Evolutionary conservation across 2,113 vertebrate species (phyloP), one percentile per base, ranked within the genome.

Genomic region (Corvus moneduloides): DNA sequence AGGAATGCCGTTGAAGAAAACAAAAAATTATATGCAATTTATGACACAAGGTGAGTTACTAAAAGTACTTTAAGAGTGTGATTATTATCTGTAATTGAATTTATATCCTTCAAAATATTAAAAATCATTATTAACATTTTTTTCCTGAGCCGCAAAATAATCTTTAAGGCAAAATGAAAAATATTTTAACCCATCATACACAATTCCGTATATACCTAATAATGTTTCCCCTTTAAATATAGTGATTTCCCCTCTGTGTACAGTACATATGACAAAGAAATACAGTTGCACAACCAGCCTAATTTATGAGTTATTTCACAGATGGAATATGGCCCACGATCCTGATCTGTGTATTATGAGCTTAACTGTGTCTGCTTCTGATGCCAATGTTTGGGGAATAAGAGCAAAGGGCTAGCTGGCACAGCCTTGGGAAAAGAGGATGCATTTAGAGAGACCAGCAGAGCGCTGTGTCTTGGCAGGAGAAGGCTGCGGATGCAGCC

Each of bases 1-100:
- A 99, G 99, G 99, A 99, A 99, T 61, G 99, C 99, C 49, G 98
- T 98, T 72, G 98, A 99, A 93, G 99, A 99, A 96, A 99, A 99
- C 97, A 99, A 99, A 94, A 99, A 98, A 96, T 96, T 99, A n/a
- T 99, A 98, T 78, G 98, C 98, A 78, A 98, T 99, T 97, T 99
- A 99, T 90, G 99, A 99, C 68, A 99, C 99, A 48, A 99, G 99
- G 99, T 99, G 95, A 98, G 98, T 76, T 62, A 67, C 26, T 77
- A 77, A 71, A 73, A 41, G 24, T 79, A 43, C 10, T 71, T 93
- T 52, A 6, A 49, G 52, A 93, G 56, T 21, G 19, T 16, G 19
- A 55, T 87, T 84, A 28, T 87, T 48, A 27, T 16, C 20, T 87
- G 51, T 67, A 86, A 81, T 84, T 58, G 32, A 84, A 84, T 52